Evolutionary conservation across 2,113 vertebrate genomes (phyloP).

Genomic region (Alethe diademata): DNA sequence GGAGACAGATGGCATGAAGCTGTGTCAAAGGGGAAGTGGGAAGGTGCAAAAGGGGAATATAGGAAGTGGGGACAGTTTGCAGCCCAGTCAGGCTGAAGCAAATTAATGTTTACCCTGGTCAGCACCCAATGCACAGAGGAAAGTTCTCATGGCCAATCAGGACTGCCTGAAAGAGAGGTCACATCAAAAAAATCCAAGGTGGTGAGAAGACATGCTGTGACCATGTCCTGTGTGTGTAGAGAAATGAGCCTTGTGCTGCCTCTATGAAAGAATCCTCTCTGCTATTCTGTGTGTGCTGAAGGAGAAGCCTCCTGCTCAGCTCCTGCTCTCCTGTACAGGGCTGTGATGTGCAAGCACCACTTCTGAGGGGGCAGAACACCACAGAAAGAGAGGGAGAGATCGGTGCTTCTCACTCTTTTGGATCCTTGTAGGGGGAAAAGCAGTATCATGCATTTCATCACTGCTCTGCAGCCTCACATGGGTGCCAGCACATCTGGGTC

Average conservation of each 20-base stretch:
- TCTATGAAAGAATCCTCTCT: not conserved
- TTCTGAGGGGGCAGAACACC: not conserved
- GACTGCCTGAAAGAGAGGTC: not conserved
- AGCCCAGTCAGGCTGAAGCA: not conserved
- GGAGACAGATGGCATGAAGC: not conserved
- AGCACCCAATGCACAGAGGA: not conserved
- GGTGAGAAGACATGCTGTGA: not conserved
- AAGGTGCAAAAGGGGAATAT: not conserved
- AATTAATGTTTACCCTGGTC: not conserved
- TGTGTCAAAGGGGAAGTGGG: slow-evolving; percentile 35
- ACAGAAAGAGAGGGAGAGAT: not conserved
- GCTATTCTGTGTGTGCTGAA: not conserved
- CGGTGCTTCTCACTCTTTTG: not conserved
- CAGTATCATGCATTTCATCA: not conserved
- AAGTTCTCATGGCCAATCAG: not conserved
- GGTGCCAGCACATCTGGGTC: not conserved
- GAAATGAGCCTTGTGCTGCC: not conserved
- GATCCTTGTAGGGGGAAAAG: not conserved
- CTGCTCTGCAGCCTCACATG: not conserved
- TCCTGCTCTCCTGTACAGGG: not conserved
- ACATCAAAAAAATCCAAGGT: not conserved
- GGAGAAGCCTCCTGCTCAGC: not conserved
- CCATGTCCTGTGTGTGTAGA: not conserved
- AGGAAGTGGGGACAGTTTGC: not conserved
- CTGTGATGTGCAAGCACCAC: not conserved